Evolutionary conservation across 2,113 vertebrate species (phyloP), one percentile per base, ranked within the genome.

Genomic region (Dermatemys mawii): DNA sequence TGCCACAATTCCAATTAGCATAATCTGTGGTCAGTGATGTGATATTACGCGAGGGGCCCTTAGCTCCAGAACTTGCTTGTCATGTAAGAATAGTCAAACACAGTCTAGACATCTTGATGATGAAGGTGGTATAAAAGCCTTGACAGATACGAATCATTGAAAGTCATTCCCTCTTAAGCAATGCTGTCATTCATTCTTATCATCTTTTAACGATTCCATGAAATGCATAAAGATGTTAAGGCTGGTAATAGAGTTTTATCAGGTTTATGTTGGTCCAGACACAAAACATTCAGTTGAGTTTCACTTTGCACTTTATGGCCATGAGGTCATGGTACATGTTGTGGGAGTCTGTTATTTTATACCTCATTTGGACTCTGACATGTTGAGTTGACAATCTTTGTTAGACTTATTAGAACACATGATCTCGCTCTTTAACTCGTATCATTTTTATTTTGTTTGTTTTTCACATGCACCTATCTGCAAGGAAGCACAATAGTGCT

Each of bases 101-200:
- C 22, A 53, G 57, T 29, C 63, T 49, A 53, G 57, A 44, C 50
- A 24, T 24, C 7, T 1, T 3, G 6, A 2, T 83, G 51, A 35
- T 2, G 8, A 35, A 48, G 22, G 11, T 48, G 24, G 13, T 70
- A 5, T 12, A 19, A 76, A 67, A 46, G 12, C n/a, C 11, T 4
- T 44, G 11, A 29, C 70, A 50, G 44, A 32, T 50, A 21, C 24
- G 67, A 78, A 13, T 54, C 29, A 6, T 38, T 6, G 14, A 38
- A 84, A 78, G 17, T 24, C n/a, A 55, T 90, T 21, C 0, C 0
- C 6, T 75, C 41, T 46, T 21, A 44, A 86, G 83, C 35, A 81
- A 35, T 0, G 0, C 55, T 82, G 84, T 32, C 5, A 0, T 51
- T 85, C 2, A 0, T 13, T 26, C 32, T 32, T 60, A 8, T 63